Conservation (phyloP, 2,113 vertebrate species). For the Cynocephalus volans region DNA sequence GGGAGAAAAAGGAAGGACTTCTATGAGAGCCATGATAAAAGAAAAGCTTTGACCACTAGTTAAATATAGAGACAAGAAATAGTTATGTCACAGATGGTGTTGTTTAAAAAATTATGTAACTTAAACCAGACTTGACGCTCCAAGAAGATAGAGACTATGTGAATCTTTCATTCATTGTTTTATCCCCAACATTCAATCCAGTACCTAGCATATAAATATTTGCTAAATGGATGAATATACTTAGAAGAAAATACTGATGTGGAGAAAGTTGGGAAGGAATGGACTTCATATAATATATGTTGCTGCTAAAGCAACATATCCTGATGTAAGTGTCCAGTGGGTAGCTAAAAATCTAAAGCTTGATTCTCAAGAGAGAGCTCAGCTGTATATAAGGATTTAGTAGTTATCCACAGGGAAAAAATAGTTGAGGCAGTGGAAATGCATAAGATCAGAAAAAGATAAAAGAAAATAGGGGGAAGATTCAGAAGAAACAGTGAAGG, state of each 20-base stretch:
- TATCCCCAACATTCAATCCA: constrained; percentile 9
- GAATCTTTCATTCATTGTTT: background rate
- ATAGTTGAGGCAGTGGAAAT: constrained; percentile 6
- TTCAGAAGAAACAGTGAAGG: background rate
- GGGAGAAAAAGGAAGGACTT: background rate
- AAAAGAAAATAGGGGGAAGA: background rate
- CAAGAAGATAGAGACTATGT: background rate
- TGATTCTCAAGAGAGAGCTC: constrained; percentile 17
- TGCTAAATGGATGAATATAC: background rate
- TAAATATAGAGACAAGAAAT: constrained; percentile 6
- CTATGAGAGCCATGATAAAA: background rate
- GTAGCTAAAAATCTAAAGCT: constrained; percentile 40
- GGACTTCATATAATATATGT: background rate
- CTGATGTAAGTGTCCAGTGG: background rate
- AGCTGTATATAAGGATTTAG: background rate
- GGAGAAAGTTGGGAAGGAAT: background rate
- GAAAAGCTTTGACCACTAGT: constrained; percentile 1
- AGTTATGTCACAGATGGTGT: background rate
- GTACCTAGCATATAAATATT: constrained; percentile 41
- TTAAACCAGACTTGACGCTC: constrained; percentile 32
- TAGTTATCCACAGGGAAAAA: constrained; percentile 1
- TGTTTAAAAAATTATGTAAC: background rate
- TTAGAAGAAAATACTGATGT: constrained; percentile 19
- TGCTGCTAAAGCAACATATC: background rate
- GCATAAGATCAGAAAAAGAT: background rate